Conservation (phyloP, 2,797 vertebrate species). For the Hipposideros larvatus region DNA sequence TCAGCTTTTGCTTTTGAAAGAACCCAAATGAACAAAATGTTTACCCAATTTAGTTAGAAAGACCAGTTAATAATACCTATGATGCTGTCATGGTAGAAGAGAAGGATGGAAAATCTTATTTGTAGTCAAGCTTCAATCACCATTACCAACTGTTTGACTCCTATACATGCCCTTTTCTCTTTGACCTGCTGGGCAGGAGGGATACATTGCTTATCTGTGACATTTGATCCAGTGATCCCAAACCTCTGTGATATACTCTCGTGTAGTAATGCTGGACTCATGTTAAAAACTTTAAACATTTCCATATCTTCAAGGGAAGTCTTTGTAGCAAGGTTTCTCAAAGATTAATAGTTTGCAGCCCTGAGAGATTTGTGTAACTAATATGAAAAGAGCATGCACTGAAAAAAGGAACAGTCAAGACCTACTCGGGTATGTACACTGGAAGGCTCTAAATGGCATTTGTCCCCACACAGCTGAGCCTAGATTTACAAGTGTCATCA, state of each 20-base stretch:
- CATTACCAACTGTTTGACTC: not conserved
- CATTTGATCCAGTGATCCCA: slow-evolving; percentile 34
- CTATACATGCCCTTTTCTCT: not conserved
- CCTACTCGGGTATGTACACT: not conserved
- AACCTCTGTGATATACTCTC: slow-evolving; percentile 10
- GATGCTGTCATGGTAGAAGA: not conserved
- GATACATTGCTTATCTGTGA: slow-evolving; percentile 6
- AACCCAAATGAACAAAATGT: not conserved
- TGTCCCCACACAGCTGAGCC: not conserved
- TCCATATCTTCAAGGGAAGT: not conserved
- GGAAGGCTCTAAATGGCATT: slow-evolving; percentile 13
- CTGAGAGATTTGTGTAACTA: slow-evolving; percentile 33
- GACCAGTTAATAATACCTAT: not conserved
- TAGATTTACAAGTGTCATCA: slow-evolving; percentile 44
- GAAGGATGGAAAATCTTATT: not conserved
- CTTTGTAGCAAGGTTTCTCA: slow-evolving; percentile 35
- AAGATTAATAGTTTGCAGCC: slow-evolving; percentile 38
- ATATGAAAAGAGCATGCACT: slow-evolving; percentile 34
- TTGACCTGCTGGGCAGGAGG: not conserved
- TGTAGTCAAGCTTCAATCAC: slow-evolving; percentile 36
- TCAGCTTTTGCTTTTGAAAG: slow-evolving; percentile 38
- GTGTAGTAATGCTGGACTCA: slow-evolving; percentile 20
- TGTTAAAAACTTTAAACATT: slow-evolving; percentile 55
- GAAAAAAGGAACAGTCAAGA: slow-evolving; percentile 28
- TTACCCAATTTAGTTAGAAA: not conserved